A percentile compares a stretch with the other conserved stretches of the same genome.
Conservation (phyloP, 2,113 vertebrate species). For the zebrafish (Danio rerio) region GRCz12tu NC_133180.1:13758001-13758500, state of each 20-base stretch:
- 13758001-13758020: no score
- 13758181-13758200: constrained; percentile 23
- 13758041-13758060: no score
- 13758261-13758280: constrained; percentile 17
- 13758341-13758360: background rate
- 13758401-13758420: no score
- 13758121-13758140: background rate
- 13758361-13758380: background rate
- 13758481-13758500: no score
- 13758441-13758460: no score
- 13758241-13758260: constrained; percentile 1
- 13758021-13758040: no score
- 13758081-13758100: background rate
- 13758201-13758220: background rate
- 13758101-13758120: background rate
- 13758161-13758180: constrained; percentile 34
- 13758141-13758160: constrained; percentile 3
- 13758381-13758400: background rate
- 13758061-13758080: no score
- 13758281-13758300: background rate
- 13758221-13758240: constrained; percentile 4
- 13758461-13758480: no score
- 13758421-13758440: no score
- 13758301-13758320: background rate
- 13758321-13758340: background rate